phyloP scores from a whole-genome alignment of 2,113 vertebrate species.

The Dendropsophus ebraccatus region DNA sequence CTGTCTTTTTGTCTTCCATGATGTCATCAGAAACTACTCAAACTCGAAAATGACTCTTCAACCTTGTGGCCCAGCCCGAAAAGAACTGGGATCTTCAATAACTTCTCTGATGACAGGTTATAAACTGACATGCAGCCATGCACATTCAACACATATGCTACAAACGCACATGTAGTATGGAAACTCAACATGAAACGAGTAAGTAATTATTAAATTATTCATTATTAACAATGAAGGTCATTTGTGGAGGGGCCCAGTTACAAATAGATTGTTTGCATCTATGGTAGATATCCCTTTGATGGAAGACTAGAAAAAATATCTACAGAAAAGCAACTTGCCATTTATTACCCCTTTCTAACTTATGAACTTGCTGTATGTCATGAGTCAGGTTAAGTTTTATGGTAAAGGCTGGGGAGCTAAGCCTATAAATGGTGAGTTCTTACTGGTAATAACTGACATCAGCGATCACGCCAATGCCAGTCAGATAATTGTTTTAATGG shows the following conservation, averaged over 20 bases:
- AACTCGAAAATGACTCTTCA: conserved; percentile 46
- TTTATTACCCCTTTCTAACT: too few relatives aligned
- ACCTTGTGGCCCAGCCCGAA: conserved; percentile 6
- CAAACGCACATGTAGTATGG: not conserved
- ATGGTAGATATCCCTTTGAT: not conserved
- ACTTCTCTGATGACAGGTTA: conserved; percentile 23
- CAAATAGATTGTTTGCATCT: not conserved
- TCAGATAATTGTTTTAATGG: too few relatives aligned
- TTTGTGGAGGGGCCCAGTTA: not conserved
- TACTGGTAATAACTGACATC: too few relatives aligned
- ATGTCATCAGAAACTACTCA: conserved; percentile 17
- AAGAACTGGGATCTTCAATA: not conserved
- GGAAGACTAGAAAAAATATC: not conserved
- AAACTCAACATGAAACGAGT: not conserved
- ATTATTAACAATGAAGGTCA: not conserved
- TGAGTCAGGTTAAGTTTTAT: too few relatives aligned
- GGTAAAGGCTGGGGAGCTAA: too few relatives aligned
- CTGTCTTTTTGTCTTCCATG: conserved; percentile 12
- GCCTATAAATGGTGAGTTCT: too few relatives aligned
- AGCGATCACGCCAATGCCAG: too few relatives aligned
- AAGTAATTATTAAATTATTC: too few relatives aligned
- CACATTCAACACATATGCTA: conserved; percentile 9
- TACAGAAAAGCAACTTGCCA: not conserved
- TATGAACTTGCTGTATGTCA: too few relatives aligned
- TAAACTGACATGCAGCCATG: conserved; percentile 25